Evolutionary conservation across 2,888 invertebrate genomes (phyloP).

Genomic region (Microctonus hyperodae): DNA sequence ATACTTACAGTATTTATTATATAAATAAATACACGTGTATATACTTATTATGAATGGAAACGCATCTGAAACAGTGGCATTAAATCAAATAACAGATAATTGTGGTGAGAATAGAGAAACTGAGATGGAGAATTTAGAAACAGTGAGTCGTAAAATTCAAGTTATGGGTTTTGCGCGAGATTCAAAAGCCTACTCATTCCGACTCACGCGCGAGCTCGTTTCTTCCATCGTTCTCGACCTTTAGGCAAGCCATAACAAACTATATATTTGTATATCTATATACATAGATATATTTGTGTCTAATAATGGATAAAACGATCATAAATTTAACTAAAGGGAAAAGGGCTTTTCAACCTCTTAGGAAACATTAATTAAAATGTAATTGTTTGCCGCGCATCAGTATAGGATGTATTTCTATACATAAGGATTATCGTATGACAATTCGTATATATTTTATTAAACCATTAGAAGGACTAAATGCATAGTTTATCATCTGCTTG

Average conservation of each 20-base stretch:
- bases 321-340: conserved; percentile 62
- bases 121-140: conserved; percentile 39
- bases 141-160: conserved; percentile 59
- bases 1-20: neutral
- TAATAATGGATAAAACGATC: conserved; percentile 64
- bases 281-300: conserved; percentile 43
- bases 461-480: too few species aligned
- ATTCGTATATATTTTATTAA: too few species aligned
- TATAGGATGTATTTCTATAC: too few species aligned
- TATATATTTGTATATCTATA: neutral
- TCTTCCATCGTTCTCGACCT: conserved; percentile 26
- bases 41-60: conserved; percentile 27
- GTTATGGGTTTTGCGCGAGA: conserved; percentile 62
- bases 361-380: conserved; percentile 65
- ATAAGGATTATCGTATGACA: too few species aligned
- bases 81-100: conserved; percentile 55
- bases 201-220: conserved; percentile 16
- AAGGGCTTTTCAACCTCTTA: conserved; percentile 60
- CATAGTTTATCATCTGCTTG: too few species aligned
- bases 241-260: conserved; percentile 38
- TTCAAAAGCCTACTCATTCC: conserved; percentile 48
- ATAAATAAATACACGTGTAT: neutral
- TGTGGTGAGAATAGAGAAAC: conserved; percentile 39
- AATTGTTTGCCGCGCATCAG: conserved; percentile 54
- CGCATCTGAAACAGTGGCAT: conserved; percentile 45